Percentiles rank a stretch among this genome's conserved stretches.
Evolutionary conservation across 2,113 vertebrate genomes (phyloP).

Genomic region (Ceuthmochares aereus): DNA sequence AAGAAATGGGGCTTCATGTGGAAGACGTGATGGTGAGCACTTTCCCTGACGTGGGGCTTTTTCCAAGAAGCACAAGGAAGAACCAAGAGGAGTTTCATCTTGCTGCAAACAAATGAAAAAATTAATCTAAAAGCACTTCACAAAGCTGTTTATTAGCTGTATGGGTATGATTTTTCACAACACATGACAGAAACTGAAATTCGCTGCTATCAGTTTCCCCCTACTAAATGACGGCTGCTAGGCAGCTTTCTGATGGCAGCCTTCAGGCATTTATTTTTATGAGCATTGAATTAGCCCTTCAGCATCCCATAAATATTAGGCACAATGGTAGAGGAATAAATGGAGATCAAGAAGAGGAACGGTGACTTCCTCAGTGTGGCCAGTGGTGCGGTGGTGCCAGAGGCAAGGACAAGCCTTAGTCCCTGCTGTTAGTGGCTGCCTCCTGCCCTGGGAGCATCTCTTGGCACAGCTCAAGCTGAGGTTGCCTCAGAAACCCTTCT

Average conservation of each 20-base stretch:
- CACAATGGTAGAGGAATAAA: not conserved
- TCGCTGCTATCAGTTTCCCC: not conserved
- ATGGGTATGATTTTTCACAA: not conserved
- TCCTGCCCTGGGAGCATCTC: not conserved
- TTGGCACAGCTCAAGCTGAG: not conserved
- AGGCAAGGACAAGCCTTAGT: not conserved
- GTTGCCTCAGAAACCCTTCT: conserved; percentile 57
- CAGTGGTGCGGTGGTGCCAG: fast-evolving
- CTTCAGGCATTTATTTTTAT: not conserved
- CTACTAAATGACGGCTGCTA: not conserved
- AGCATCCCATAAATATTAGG: not conserved
- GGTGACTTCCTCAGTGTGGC: fast-evolving
- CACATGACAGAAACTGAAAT: conserved; percentile 4
- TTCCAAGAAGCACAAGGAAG: conserved; percentile 24
- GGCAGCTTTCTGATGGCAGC: not conserved
- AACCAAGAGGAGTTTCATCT: not conserved
- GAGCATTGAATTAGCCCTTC: not conserved
- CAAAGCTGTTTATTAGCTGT: not conserved
- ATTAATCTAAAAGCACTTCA: not conserved
- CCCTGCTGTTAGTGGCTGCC: fast-evolving
- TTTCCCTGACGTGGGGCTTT: not conserved
- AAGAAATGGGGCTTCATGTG: not conserved
- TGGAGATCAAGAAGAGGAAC: not conserved
- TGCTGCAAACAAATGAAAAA: not conserved
- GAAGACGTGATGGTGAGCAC: not conserved